These are phyloP conservation scores for Chiropotes sagulatus DNA, from an alignment of 2,797 vertebrate species.

Conservation along the genomic window DNA sequence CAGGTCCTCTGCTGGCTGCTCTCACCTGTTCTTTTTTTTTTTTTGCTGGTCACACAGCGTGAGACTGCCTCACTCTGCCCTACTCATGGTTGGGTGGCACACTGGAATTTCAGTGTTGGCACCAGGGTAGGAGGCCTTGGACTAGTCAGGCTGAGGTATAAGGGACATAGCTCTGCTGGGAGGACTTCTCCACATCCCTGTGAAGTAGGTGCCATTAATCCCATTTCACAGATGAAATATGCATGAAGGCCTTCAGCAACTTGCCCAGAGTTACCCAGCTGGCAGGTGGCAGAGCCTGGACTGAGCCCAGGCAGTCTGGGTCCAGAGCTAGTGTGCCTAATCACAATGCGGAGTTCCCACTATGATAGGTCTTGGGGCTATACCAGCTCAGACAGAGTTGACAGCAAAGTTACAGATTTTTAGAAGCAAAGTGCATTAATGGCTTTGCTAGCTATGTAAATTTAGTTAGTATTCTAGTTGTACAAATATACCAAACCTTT, in stretches of 20 bases:
- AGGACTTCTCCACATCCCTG: not conserved
- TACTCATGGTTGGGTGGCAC: not conserved
- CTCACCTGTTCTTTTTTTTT: not conserved
- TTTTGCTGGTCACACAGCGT: not conserved
- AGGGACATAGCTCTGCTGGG: not conserved
- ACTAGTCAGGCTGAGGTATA: not conserved
- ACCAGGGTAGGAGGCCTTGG: not conserved
- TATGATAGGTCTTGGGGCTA: not conserved
- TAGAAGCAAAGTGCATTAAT: not conserved
- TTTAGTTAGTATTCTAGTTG: not conserved
- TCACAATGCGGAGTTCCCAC: not conserved
- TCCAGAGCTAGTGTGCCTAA: not conserved
- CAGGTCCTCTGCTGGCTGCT: not conserved
- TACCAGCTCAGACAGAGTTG: not conserved
- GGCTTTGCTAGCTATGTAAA: not conserved
- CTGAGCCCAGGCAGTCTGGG: not conserved
- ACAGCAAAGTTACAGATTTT: not conserved
- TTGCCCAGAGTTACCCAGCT: not conserved
- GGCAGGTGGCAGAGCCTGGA: not conserved
- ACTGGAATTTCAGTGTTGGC: not conserved
- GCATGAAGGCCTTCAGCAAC: not conserved
- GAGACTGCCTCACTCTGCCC: not conserved
- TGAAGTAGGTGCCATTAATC: not conserved
- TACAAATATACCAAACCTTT: not conserved
- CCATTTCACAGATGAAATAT: not conserved